These are phyloP conservation scores for Sericinus montela DNA, from an alignment of 2,888 invertebrate species.

Conservation along the genomic window DNA sequence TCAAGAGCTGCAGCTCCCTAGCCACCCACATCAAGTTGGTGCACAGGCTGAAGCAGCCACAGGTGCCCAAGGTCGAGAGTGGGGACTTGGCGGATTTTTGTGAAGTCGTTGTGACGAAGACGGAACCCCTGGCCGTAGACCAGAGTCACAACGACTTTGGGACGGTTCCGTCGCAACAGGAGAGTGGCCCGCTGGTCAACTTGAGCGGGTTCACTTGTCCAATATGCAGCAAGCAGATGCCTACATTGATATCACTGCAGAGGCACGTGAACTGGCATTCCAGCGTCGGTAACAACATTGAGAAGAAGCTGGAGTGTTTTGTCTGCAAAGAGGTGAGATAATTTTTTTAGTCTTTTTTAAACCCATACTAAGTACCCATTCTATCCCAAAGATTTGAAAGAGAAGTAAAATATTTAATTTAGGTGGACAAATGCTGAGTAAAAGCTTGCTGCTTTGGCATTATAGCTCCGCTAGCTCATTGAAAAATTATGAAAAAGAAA, in stretches of 20 bases:
- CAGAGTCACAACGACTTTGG: conserved; percentile 73
- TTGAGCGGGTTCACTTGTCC: conserved; percentile 65
- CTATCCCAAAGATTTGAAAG: no score
- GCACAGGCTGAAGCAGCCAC: conserved; percentile 49
- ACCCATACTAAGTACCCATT: no score
- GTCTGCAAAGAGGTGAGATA: conserved; percentile 65
- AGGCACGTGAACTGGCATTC: conserved; percentile 70
- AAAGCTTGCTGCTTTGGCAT: no score
- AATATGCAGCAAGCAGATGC: conserved; percentile 66
- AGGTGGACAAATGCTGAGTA: no score
- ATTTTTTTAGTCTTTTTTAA: no score
- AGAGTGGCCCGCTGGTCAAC: conserved; percentile 37
- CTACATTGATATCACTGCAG: conserved; percentile 62
- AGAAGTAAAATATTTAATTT: no score
- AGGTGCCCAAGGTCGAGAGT: conserved; percentile 32
- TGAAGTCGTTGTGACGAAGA: conserved; percentile 77
- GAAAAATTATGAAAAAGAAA: no score
- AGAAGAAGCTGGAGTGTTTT: conserved; percentile 60
- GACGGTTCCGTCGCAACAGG: conserved; percentile 48
- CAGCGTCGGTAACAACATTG: conserved; percentile 56
- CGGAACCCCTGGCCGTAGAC: conserved; percentile 71
- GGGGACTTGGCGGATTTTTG: conserved; percentile 73
- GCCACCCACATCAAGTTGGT: conserved; percentile 68
- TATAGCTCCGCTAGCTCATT: no score
- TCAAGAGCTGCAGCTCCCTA: conserved; percentile 61